Evolutionary conservation across 2,113 vertebrate genomes (phyloP), one percentile per base, ranked within the genome.

Genomic region (Peromyscus polionotus): DNA sequence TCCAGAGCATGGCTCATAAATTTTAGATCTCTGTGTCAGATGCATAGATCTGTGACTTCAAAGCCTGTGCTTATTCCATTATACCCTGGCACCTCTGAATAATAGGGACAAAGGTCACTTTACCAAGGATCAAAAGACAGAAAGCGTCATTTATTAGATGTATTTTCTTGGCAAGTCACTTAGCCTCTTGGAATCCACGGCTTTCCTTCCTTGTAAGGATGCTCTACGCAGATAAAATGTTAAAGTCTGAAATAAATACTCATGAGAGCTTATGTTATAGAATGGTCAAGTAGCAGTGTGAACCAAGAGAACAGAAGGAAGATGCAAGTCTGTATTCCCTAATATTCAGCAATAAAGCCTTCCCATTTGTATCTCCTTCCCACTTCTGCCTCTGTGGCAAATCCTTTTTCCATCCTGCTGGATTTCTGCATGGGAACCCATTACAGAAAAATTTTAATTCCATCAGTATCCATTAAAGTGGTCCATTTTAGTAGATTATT

Each of bases 91-190:
- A 51, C 42, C 36, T 94, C 42, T 80, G 75, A 95, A 89, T 86
- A 96, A 90, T 2, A 90, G 42, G 84, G 57, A 95, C 80, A 91
- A 51, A 95, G 93, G 91, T 96, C 91, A 94, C 77, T 95, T 87
- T 81, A n/a, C 86, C 86, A 91, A 11, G 83, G 65, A 96, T 96
- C 95, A 94, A 96, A 97, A 97, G 70, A 86, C n/a, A 89, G 88
- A 93, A 89, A 45, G 39, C 88, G 33, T 61, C 95, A 70, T 39
- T 81, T 93, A 85, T 31, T 76, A 93, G 67, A 59, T 75, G 26
- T 73, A 54, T 96, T 24, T 94, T 31, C 70, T 90, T 88, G 51
- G n/a, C 33, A 94, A 88, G 87, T 54, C n/a, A 77, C 45, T 94
- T 93, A 96, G 59, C 19, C 45, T 90, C 76, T 84, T 72, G 61